Evolutionary conservation across 2,797 vertebrate species (phyloP), one percentile per base, ranked within the genome.

Genomic region (Fringilla coelebs): DNA sequence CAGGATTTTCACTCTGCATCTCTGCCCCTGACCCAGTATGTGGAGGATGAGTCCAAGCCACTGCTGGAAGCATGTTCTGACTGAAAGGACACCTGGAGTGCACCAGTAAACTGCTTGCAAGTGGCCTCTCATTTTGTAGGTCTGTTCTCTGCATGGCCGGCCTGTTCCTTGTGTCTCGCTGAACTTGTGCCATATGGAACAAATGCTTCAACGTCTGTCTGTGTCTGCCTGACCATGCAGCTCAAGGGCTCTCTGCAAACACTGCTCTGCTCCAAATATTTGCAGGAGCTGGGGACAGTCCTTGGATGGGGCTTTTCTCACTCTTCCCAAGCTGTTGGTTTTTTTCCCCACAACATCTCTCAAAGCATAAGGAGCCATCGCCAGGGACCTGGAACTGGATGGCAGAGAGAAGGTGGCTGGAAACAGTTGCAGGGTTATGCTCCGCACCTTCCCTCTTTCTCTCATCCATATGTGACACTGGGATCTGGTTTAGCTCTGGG

Each of bases 131-230:
- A 0, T 94, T 96, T 94, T 96, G 92, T 86, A 97, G 94, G 91
- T 95, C 95, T 97, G 87, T 88, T 96, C 93, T 66, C 92, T 93
- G 96, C 93, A 71, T 84, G 93, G 93, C 76, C 31, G 13, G 88
- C 73, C 91, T 92, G 87, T 20, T 95, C 82, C 85, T 73, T 65
- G 81, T 89, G 89, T 85, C 89, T 91, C 6, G 4, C 94, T 96
- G 94, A 96, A 96, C 82, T 72, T 88, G 85, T 94, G 92, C 94
- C 94, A 94, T 93, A 96, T 94, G 94, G 94, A 96, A 31, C 91
- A 96, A 96, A 93, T 91, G 92, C 82, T 93, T 57, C 89, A 94
- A 36, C 43, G 89, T 96, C 95, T 97, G 92, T 91, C 92, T 88
- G 76, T 92, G 87, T 94, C 95, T 91, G 92, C 92, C 88, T 88